phyloP scores from a whole-genome alignment of 1,140 invertebrate species.

The Platorchestia sp. region DNA sequence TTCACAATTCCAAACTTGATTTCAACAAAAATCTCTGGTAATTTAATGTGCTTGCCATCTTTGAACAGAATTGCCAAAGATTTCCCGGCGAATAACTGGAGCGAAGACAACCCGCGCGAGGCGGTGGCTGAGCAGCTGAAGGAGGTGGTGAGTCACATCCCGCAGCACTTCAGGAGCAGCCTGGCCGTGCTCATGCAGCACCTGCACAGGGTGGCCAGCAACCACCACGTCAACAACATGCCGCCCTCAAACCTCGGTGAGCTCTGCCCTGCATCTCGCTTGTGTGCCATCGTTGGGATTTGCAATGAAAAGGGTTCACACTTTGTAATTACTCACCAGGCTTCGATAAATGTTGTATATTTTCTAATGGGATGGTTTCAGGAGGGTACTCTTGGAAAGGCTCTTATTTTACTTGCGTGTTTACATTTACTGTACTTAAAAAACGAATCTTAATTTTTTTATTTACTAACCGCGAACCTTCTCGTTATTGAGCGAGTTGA shows the following conservation, averaged over 20 bases:
- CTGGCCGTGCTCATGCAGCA: conserved; percentile 75
- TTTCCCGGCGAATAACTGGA: conserved; percentile 65
- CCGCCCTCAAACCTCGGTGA: conserved; percentile 74
- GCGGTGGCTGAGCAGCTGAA: conserved; percentile 70
- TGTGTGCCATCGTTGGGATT: too few species aligned
- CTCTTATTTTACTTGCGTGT: too few species aligned
- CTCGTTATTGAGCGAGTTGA: too few species aligned
- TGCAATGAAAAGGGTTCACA: too few species aligned
- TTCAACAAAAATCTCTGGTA: background rate
- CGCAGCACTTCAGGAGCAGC: conserved; percentile 73
- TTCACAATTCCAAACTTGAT: background rate
- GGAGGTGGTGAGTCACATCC: conserved; percentile 72
- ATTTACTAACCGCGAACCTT: too few species aligned
- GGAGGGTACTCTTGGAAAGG: too few species aligned
- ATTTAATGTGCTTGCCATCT: background rate
- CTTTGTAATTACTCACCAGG: too few species aligned
- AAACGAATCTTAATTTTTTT: too few species aligned
- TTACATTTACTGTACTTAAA: too few species aligned
- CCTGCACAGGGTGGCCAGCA: conserved; percentile 71
- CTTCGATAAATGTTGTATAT: too few species aligned
- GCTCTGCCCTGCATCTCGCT: background rate
- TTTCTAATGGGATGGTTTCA: too few species aligned
- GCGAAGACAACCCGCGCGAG: conserved; percentile 17
- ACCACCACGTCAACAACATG: conserved; percentile 75
- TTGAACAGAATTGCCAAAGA: conserved; percentile 70